Evolutionary conservation across 1,140 invertebrate genomes (phyloP).

Genomic region (Papilio xuthus): DNA sequence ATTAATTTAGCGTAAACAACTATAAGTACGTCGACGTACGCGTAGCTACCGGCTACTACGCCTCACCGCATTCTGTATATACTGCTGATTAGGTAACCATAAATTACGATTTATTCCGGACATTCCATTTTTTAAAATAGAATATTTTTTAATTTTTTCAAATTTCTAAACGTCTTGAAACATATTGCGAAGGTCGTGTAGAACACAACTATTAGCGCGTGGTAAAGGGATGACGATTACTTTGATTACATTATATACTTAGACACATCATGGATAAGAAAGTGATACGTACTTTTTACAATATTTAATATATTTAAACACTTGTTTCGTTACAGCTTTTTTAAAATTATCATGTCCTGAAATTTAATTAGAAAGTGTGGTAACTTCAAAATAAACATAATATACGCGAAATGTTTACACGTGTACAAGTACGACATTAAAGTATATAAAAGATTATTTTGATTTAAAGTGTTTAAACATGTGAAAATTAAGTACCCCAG

Average conservation of each 20-base stretch:
- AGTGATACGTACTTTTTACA: no score
- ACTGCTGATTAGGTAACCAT: slow-evolving; percentile 1
- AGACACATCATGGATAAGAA: no score
- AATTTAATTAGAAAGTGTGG: neutral
- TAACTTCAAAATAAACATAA: neutral
- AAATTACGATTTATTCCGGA: neutral
- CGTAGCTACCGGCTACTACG: slow-evolving; percentile 8
- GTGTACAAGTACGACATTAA: neutral
- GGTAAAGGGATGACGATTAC: no score
- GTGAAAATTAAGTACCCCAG: neutral
- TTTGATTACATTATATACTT: no score
- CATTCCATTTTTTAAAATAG: neutral
- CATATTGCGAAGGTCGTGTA: no score
- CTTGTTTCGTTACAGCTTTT: neutral
- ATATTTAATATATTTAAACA: no score
- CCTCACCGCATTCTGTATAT: slow-evolving; percentile 6
- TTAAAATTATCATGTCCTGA: neutral
- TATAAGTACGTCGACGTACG: neutral
- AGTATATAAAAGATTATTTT: neutral
- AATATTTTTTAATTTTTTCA: neutral
- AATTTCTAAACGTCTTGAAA: no score
- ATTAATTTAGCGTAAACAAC: slow-evolving; percentile 63
- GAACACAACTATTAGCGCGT: no score
- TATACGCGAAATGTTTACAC: neutral
- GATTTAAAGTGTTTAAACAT: neutral